phyloP scores from a whole-genome alignment of 2,888 invertebrate genomes.

The Thysanoteuthis rhombus region DNA sequence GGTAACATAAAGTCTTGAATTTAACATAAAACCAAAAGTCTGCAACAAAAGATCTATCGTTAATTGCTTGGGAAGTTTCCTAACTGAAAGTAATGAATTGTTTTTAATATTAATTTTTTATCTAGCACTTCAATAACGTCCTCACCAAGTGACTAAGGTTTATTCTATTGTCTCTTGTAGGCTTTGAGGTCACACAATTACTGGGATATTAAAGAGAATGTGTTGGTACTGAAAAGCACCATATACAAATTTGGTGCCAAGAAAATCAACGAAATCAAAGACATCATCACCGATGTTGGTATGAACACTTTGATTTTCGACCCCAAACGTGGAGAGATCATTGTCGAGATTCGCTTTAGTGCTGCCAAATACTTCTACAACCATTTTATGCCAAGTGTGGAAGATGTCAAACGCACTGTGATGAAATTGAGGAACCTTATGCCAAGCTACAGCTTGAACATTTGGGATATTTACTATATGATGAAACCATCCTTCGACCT shows the following conservation, averaged over 20 bases:
- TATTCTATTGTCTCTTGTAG: constrained; percentile 40
- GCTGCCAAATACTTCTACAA: neutral
- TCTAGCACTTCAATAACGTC: no score
- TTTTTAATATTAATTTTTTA: no score
- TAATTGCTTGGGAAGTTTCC: no score
- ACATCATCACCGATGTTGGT: constrained; percentile 52
- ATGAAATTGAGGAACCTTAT: constrained; percentile 20
- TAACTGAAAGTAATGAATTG: no score
- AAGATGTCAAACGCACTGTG: neutral
- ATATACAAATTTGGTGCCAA: constrained; percentile 37
- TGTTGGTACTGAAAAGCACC: constrained; percentile 40
- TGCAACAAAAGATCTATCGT: no score
- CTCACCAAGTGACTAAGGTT: neutral
- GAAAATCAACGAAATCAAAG: constrained; percentile 43
- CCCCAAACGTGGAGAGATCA: constrained; percentile 59
- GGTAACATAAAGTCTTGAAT: constrained; percentile 38
- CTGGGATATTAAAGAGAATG: constrained; percentile 48
- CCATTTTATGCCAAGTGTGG: neutral
- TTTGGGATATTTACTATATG: constrained; percentile 83
- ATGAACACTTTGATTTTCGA: constrained; percentile 60
- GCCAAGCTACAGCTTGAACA: constrained; percentile 64
- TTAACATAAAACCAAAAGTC: no score
- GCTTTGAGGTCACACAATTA: constrained; percentile 50
- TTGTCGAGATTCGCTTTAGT: constrained; percentile 49
- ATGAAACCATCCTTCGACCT: constrained; percentile 80